Evolutionary conservation across 2,888 invertebrate species (phyloP).

Genomic region (Trissolcus brochymenae): DNA sequence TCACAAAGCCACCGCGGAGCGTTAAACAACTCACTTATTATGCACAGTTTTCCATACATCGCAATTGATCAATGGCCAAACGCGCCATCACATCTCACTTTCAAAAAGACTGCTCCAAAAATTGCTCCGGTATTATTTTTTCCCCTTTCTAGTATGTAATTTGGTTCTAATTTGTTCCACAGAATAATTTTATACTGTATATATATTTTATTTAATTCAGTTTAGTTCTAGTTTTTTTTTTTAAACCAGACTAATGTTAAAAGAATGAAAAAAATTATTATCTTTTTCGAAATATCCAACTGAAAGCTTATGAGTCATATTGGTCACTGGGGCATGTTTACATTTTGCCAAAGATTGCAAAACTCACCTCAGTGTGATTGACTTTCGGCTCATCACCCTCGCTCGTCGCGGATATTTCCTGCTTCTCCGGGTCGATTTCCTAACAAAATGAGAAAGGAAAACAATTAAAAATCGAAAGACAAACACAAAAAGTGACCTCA

Average conservation of each 20-base stretch:
- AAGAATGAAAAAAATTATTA: too few relatives aligned
- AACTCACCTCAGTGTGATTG: constrained; percentile 74
- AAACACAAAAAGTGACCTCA: not conserved
- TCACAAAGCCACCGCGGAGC: constrained; percentile 65
- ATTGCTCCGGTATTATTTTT: too few relatives aligned
- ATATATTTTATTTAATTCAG: too few relatives aligned
- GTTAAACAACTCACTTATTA: constrained; percentile 61
- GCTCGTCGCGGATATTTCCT: constrained; percentile 77
- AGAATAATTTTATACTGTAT: too few relatives aligned
- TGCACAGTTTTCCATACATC: constrained; percentile 52
- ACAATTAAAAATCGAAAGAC: not conserved
- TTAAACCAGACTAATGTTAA: too few relatives aligned
- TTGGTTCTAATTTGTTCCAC: too few relatives aligned
- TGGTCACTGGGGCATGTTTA: constrained; percentile 45
- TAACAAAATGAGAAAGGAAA: constrained; percentile 71
- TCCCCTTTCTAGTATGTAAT: too few relatives aligned
- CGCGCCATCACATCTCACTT: too few relatives aligned
- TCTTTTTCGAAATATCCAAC: not conserved
- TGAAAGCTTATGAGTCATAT: constrained; percentile 11
- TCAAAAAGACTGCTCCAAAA: too few relatives aligned
- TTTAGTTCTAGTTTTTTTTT: too few relatives aligned
- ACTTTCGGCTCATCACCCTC: constrained; percentile 72
- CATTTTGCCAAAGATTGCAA: constrained; percentile 22
- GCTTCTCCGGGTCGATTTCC: constrained; percentile 85
- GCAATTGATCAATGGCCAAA: constrained; percentile 28